phyloP scores from a whole-genome alignment of 2,113 vertebrate genomes.

The Oreochromis tanganicae region DNA sequence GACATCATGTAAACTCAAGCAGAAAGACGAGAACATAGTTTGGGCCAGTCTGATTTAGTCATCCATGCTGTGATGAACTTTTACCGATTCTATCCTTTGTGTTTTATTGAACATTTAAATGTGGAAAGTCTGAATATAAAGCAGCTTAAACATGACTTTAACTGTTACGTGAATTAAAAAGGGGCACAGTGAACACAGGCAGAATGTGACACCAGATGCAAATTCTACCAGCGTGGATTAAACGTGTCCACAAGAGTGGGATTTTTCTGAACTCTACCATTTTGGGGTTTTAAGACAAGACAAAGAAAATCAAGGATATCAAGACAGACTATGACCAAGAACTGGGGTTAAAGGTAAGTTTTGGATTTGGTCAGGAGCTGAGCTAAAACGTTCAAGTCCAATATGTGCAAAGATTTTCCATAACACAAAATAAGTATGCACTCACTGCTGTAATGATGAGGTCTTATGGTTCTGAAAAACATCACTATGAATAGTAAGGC shows the following conservation, averaged over 20 bases:
- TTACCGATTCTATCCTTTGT: not conserved
- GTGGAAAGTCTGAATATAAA: not conserved
- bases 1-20: not conserved
- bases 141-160: not conserved
- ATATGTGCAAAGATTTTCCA: not conserved
- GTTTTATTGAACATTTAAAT: not conserved
- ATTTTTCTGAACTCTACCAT: not conserved
- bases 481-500: constrained; percentile 17
- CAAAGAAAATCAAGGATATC: not conserved
- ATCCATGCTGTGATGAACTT: not conserved
- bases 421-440: not conserved
- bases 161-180: not conserved
- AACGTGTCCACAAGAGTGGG: not conserved
- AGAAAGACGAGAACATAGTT: not conserved
- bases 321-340: not conserved
- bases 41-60: not conserved
- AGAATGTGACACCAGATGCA: not conserved
- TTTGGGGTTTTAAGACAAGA: not conserved
- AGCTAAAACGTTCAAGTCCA: not conserved
- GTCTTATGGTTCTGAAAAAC: constrained; percentile 20
- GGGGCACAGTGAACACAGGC: not conserved
- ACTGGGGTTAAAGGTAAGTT: not conserved
- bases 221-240: not conserved
- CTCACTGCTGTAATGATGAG: constrained; percentile 7
- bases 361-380: not conserved